phyloP scores from a whole-genome alignment of 2,888 invertebrate genomes.

The Drosophila stalkeri region DNA sequence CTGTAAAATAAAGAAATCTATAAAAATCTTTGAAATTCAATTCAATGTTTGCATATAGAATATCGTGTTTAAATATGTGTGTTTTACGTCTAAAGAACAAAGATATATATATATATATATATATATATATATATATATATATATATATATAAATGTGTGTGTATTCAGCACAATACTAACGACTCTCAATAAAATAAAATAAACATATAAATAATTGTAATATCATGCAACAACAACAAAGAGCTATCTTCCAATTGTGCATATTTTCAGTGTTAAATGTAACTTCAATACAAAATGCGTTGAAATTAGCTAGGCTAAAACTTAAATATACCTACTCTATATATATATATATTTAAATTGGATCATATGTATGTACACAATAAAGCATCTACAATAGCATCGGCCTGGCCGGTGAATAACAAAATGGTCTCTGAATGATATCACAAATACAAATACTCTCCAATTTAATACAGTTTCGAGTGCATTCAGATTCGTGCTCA shows the following conservation, averaged over 20 bases:
- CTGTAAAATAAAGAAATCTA: slow-evolving; percentile 26
- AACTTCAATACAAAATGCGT: slow-evolving; percentile 32
- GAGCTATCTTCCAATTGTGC: slow-evolving; percentile 79
- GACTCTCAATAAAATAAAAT: slow-evolving; percentile 15
- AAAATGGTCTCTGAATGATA: slow-evolving; percentile 11
- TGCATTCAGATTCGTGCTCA: slow-evolving; percentile 1
- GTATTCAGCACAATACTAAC: slow-evolving; percentile 16
- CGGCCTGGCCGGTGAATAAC: slow-evolving; percentile 40
- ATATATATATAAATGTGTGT: slow-evolving; percentile 14
- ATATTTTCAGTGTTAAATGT: slow-evolving; percentile 70
- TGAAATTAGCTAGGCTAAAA: slow-evolving; percentile 69
- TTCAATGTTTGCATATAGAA: slow-evolving; percentile 32
- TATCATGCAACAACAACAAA: slow-evolving; percentile 64
- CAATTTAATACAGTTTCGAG: slow-evolving; percentile 1
- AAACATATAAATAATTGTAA: slow-evolving; percentile 46
- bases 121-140: slow-evolving; percentile 11
- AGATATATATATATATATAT: slow-evolving; percentile 18
- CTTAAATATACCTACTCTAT: slow-evolving; percentile 37
- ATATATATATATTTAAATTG: slow-evolving; percentile 33
- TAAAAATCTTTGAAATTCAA: slow-evolving; percentile 19
- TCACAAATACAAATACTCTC: not conserved
- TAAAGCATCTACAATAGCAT: slow-evolving; percentile 32
- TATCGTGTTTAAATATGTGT: slow-evolving; percentile 45
- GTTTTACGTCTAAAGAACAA: slow-evolving; percentile 50
- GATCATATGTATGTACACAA: slow-evolving; percentile 13